A percentile compares a stretch with the other conserved stretches of the same genome.
Evolutionary conservation across 1,140 invertebrate species (phyloP).

Genomic region (Drosophila pseudoobscura): DNA sequence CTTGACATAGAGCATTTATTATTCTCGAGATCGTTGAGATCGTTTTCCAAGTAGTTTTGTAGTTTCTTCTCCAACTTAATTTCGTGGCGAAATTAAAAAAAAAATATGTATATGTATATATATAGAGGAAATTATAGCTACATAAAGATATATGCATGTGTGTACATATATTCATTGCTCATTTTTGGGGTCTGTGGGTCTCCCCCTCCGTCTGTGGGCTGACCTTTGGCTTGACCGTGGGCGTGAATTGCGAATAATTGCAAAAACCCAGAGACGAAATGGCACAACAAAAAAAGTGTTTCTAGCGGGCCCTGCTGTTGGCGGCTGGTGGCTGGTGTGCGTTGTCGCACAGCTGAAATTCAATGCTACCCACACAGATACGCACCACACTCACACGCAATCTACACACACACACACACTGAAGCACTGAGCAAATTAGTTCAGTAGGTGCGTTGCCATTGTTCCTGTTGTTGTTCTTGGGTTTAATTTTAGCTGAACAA

Average conservation of each 20-base stretch:
- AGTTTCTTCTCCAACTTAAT: conserved; percentile 23
- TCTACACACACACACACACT: conserved; percentile 23
- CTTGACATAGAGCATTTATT: not conserved
- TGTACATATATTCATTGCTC: conserved; percentile 39
- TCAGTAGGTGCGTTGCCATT: conserved; percentile 62
- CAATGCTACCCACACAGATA: conserved; percentile 72
- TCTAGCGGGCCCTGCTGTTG: conserved; percentile 52
- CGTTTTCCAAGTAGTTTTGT: not conserved
- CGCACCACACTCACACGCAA: conserved; percentile 33
- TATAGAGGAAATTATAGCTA: conserved; percentile 12
- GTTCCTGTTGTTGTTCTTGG: conserved; percentile 28
- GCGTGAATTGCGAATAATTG: conserved; percentile 68
- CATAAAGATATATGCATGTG: conserved; percentile 2
- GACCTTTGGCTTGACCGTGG: conserved; percentile 79
- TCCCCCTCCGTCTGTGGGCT: conserved; percentile 19
- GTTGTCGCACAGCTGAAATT: conserved; percentile 56
- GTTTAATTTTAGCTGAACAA: conserved; percentile 75
- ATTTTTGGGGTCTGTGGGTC: conserved; percentile 35
- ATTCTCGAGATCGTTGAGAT: not conserved
- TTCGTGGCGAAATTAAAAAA: conserved; percentile 17
- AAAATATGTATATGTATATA: not conserved
- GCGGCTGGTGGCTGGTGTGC: conserved; percentile 1
- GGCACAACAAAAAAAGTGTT: conserved; percentile 39
- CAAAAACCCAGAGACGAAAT: conserved; percentile 40
- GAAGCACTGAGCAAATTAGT: conserved; percentile 58